Conservation (phyloP, 2,113 vertebrate genomes). For the Synodontis membranacea region DNA sequence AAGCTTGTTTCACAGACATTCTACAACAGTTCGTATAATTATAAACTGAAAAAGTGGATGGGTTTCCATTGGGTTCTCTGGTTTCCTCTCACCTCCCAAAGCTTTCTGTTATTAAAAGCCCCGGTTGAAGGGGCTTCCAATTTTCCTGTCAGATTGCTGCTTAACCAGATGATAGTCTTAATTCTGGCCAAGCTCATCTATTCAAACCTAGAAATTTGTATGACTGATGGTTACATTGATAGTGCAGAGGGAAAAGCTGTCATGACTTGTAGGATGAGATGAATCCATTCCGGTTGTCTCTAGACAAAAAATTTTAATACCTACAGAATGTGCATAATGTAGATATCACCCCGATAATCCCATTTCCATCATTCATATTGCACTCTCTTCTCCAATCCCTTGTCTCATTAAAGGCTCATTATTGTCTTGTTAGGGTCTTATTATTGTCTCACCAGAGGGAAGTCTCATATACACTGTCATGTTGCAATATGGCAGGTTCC, state of each 20-base stretch:
- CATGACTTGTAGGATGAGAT: background rate
- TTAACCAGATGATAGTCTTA: background rate
- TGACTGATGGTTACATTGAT: background rate
- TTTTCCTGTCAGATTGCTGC: background rate
- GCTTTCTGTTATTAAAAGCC: background rate
- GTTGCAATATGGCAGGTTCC: conserved; percentile 37
- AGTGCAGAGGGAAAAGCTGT: background rate
- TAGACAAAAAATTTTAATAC: background rate
- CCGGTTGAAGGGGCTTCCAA: background rate
- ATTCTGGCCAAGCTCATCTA: background rate
- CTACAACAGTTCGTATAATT: background rate
- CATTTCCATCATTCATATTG: conserved; percentile 41
- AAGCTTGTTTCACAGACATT: background rate
- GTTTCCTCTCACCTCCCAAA: background rate
- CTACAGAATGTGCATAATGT: conserved; percentile 22
- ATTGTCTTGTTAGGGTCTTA: conserved; percentile 44
- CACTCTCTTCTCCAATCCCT: conserved; percentile 33
- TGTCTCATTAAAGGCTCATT: conserved; percentile 43
- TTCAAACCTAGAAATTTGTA: background rate
- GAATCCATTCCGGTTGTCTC: background rate
- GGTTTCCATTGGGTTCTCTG: background rate
- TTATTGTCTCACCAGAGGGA: conserved; percentile 48
- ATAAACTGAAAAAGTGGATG: background rate
- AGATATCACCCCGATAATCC: conserved; percentile 42
- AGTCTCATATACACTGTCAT: conserved; percentile 18